Percentiles rank a stretch among this genome's conserved stretches.
These are phyloP conservation scores for Halichoerus grypus DNA, from an alignment of 2,113 vertebrate genomes.

Conservation along the genomic window DNA sequence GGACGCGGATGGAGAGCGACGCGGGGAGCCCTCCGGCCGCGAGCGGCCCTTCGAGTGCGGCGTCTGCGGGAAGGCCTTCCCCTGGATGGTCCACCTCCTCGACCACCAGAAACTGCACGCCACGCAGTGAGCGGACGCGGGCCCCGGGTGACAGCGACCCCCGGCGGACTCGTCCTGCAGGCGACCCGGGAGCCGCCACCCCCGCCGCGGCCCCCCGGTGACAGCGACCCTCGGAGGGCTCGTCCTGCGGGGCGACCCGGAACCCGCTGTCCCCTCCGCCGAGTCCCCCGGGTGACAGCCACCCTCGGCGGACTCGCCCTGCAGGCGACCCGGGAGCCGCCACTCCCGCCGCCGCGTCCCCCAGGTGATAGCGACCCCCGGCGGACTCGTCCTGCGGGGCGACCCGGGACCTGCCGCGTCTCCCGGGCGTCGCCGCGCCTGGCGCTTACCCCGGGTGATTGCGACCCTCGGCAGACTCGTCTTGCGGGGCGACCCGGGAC, in stretches of 20 bases:
- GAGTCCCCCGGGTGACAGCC: neutral
- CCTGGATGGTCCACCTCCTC: neutral
- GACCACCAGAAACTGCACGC: neutral
- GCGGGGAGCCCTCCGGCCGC: neutral
- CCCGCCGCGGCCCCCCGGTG: neutral
- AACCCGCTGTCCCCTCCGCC: too few species aligned
- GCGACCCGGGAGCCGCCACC: neutral
- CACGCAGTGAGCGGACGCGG: neutral
- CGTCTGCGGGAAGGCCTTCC: constrained; percentile 11
- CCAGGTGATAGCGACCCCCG: neutral
- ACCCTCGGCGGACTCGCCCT: neutral
- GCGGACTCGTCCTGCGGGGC: too few species aligned
- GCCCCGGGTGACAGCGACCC: neutral
- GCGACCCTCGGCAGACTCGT: neutral
- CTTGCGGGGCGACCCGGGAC: neutral
- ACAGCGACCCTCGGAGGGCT: neutral
- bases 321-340: neutral
- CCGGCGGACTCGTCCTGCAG: neutral
- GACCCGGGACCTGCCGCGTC: neutral
- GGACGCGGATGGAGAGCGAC: neutral
- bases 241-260: neutral
- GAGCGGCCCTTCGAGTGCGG: neutral
- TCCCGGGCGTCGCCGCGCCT: too few species aligned
- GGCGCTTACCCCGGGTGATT: neutral
- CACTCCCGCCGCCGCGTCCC: neutral